Conservation (phyloP, 1,140 invertebrate genomes). For the Dinothrombium tinctorium region DNA sequence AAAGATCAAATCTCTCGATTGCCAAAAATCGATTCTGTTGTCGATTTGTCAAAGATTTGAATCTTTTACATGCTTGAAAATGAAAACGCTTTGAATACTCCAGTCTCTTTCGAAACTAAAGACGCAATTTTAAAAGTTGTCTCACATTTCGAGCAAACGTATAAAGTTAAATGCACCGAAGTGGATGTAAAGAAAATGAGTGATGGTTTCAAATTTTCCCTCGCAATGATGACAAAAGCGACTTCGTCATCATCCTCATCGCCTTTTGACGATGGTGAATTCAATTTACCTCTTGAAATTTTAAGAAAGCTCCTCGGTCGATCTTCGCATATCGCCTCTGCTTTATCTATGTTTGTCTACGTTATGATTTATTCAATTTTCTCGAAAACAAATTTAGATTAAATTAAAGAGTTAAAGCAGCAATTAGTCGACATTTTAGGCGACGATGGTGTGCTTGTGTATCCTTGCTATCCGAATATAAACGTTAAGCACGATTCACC, state of each 20-base stretch:
- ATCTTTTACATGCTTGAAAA: slow-evolving; percentile 69
- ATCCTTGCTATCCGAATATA: slow-evolving; percentile 21
- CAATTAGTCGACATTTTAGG: no score
- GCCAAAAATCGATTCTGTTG: slow-evolving; percentile 17
- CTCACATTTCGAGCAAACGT: not conserved
- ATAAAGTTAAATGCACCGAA: slow-evolving; percentile 15
- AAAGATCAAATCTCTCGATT: slow-evolving; percentile 35
- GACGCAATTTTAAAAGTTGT: slow-evolving; percentile 36
- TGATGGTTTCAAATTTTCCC: no score
- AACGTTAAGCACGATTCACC: slow-evolving; percentile 24
- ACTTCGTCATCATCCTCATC: no score
- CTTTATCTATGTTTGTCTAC: no score
- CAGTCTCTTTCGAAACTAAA: slow-evolving; percentile 46
- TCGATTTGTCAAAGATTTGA: slow-evolving; percentile 39
- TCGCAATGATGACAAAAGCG: no score
- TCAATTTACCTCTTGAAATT: no score
- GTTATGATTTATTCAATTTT: no score
- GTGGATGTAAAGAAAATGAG: slow-evolving; percentile 7
- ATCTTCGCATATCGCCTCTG: no score
- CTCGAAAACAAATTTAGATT: no score
- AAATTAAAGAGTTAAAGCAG: no score
- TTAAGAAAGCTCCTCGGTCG: no score
- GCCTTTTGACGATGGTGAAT: no score
- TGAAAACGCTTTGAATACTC: slow-evolving; percentile 42
- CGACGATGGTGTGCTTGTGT: slow-evolving; percentile 20